Conservation (phyloP, 2,888 invertebrate genomes). For the Bruchidius siliquastri region DNA sequence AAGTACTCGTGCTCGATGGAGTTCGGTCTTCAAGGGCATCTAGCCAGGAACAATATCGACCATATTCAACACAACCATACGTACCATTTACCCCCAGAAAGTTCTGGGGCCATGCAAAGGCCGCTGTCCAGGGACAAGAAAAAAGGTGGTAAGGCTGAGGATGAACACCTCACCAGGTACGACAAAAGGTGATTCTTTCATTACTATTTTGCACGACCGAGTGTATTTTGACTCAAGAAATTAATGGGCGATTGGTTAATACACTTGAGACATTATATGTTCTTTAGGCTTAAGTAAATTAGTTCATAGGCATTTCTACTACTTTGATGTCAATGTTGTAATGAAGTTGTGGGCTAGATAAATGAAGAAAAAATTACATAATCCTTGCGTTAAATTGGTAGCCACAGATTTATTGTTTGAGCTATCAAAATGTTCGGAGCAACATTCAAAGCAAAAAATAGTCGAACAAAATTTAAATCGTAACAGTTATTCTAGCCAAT, state of each 20-base stretch:
- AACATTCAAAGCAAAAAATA: too few relatives aligned
- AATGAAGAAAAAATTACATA: too few relatives aligned
- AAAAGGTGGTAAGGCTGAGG: conserved; percentile 59
- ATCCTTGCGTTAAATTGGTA: too few relatives aligned
- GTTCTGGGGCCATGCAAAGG: conserved; percentile 57
- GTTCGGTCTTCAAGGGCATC: conserved; percentile 52
- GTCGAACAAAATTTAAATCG: too few relatives aligned
- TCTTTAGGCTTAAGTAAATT: not conserved
- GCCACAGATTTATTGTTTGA: too few relatives aligned
- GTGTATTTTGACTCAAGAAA: not conserved
- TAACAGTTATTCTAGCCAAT: too few relatives aligned
- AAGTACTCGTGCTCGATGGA: conserved; percentile 69
- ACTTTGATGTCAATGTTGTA: too few relatives aligned
- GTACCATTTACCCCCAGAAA: conserved; percentile 72
- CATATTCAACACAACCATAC: conserved; percentile 83
- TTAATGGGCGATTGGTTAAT: not conserved
- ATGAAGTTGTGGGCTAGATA: too few relatives aligned
- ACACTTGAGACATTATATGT: not conserved
- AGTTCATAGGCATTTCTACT: not conserved
- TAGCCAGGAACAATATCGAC: conserved; percentile 50
- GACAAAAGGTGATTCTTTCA: not conserved
- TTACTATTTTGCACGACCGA: not conserved
- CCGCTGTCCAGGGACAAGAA: conserved; percentile 67
- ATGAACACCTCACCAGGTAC: conserved; percentile 66
- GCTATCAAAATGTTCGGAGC: too few relatives aligned